These are phyloP conservation scores for Lethocerus indicus DNA, from an alignment of 1,140 invertebrate species.

Conservation along the genomic window DNA sequence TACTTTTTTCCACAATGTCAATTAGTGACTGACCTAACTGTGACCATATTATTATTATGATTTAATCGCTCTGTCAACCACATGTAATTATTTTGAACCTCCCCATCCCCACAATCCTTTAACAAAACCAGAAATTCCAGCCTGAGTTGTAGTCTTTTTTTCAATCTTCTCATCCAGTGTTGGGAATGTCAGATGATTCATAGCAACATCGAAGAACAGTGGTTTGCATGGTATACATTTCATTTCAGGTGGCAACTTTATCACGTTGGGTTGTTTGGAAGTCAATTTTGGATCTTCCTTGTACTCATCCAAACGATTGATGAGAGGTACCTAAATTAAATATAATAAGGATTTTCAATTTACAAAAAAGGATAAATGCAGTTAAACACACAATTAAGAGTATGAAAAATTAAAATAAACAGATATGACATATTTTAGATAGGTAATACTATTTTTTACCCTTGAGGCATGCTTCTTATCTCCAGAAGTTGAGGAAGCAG, in stretches of 20 bases:
- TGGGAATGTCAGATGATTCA: slow-evolving; percentile 82
- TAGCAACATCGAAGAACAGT: slow-evolving; percentile 88
- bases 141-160: slow-evolving; percentile 47
- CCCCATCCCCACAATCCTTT: slow-evolving; percentile 69
- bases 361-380: neutral
- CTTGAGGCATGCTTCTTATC: neutral
- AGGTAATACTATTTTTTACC: neutral
- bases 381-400: neutral
- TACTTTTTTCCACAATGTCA: too few species aligned
- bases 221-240: slow-evolving; percentile 84
- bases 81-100: neutral
- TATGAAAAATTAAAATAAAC: neutral
- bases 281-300: slow-evolving; percentile 63
- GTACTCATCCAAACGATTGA: slow-evolving; percentile 76
- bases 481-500: too few species aligned
- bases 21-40: too few species aligned
- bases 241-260: slow-evolving; percentile 74
- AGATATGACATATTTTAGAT: neutral
- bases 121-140: slow-evolving; percentile 67
- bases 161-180: slow-evolving; percentile 69
- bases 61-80: too few species aligned
- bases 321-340: slow-evolving; percentile 33
- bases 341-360: neutral
- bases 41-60: too few species aligned
- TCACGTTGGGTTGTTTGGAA: slow-evolving; percentile 68